phyloP scores from a whole-genome alignment of 2,797 vertebrate genomes.

The Capromys pilorides region DNA sequence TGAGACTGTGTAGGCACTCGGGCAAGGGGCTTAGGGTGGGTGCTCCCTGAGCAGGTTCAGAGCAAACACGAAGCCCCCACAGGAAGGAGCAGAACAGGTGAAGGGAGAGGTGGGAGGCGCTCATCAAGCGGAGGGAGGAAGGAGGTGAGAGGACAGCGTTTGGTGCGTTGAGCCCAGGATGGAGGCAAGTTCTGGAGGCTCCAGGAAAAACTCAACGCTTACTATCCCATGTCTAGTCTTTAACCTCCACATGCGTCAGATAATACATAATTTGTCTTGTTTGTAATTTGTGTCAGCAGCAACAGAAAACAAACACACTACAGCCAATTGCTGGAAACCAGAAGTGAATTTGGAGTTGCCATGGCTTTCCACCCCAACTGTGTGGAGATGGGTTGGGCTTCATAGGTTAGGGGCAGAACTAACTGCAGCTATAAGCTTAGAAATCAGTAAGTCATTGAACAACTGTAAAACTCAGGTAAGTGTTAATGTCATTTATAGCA shows the following conservation, averaged over 20 bases:
- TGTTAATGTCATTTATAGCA: background rate
- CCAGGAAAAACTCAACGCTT: background rate
- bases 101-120: background rate
- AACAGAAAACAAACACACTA: background rate
- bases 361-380: background rate
- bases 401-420: background rate
- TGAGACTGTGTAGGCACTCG: background rate
- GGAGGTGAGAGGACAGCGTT: background rate
- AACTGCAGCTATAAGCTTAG: background rate
- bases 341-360: background rate
- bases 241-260: background rate
- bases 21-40: background rate
- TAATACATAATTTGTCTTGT: background rate
- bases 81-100: background rate
- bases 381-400: background rate
- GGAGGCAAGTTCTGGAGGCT: background rate
- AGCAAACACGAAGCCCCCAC: background rate
- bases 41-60: background rate
- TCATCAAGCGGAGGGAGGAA: background rate
- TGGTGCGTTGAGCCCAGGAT: background rate
- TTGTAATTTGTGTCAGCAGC: background rate
- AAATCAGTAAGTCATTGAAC: background rate
- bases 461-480: background rate
- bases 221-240: background rate
- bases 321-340: background rate